These are phyloP conservation scores for Acropora yongei DNA, from an alignment of 64 coral and sea anemone genomes.

Conservation along the genomic window DNA sequence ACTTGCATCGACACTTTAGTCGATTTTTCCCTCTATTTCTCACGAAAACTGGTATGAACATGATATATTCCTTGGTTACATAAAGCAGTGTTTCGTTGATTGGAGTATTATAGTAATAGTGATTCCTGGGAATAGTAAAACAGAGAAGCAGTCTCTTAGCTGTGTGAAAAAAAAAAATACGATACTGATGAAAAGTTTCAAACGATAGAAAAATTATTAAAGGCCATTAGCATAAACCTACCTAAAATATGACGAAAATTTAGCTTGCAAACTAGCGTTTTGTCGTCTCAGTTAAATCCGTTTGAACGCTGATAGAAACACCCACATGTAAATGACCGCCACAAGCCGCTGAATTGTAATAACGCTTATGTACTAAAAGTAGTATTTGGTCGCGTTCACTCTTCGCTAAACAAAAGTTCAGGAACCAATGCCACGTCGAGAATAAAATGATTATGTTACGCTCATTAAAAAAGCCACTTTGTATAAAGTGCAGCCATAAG, in stretches of 20 bases:
- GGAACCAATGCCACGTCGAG: background rate
- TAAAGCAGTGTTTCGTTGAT: too few relatives aligned
- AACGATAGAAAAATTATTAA: too few relatives aligned
- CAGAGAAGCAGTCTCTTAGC: too few relatives aligned
- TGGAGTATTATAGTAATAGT: too few relatives aligned
- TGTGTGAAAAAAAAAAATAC: background rate
- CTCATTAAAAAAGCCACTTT: background rate
- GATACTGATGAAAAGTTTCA: too few relatives aligned
- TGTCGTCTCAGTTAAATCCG: background rate
- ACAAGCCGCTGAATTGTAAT: background rate
- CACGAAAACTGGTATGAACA: too few relatives aligned
- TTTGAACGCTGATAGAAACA: background rate
- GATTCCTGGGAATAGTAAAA: too few relatives aligned
- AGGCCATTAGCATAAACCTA: background rate
- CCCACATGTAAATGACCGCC: background rate
- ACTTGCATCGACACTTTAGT: too few relatives aligned
- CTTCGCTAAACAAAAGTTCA: slow-evolving; percentile 8
- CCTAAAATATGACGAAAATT: background rate
- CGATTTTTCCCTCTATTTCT: too few relatives aligned
- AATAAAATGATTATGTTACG: background rate
- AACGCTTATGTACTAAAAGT: background rate
- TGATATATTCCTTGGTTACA: too few relatives aligned
- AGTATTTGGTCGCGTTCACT: background rate
- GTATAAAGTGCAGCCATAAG: background rate
- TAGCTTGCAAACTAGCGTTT: background rate